Evolutionary conservation across 2,888 invertebrate genomes (phyloP), one percentile per base, ranked within the genome.

Genomic region (Cheilosia impressa): DNA sequence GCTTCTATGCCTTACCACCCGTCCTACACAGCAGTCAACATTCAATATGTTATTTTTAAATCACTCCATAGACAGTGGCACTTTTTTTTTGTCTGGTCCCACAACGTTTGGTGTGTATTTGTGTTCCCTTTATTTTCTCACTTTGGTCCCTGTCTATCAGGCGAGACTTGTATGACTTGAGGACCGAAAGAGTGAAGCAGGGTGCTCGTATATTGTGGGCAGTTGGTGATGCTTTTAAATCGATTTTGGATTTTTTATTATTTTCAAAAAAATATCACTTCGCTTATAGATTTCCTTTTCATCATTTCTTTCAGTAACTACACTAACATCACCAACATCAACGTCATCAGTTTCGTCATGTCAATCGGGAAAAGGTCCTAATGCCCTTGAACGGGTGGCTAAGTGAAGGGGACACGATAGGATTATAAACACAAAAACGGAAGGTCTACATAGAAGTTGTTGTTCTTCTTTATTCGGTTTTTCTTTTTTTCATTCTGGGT

Each of bases 201-300:
- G 41, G 17, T 5, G 13, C 13, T 7, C 15, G 43, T 9, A 41
- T 19, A 13, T 62, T 72, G 50, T 63, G 68, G 52, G 22, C 60
- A 60, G 66, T 68, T 52, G 58, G 43, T 43, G 66, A 66, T 52
- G 71, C 72, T 55, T 82, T 78, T 50, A 66, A 78, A 82, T 82
- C 82, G 78, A 82, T 78, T 72, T 68, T 41, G 65, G 69, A 66
- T 76, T 68, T 77, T 73, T 68, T 77, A 62, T 22, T 38, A 34
- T 24, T 65, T 66, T 82, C 66, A 66, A 60, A 47, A 72, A 63
- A 53, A 78, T 65, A 52, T 62, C 72, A 17, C 9, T 71, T 77
- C 45, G 65, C 58, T 63, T 77, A 55, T 27, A 50, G 47, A 55
- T 38, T 78, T 63, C 43, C 50, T 63, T 55, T 52, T 38, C 50